Percentiles rank a stretch among this genome's conserved stretches.
phyloP scores from a whole-genome alignment of 2,113 vertebrate species.

The Dasyprocta punctata region DNA sequence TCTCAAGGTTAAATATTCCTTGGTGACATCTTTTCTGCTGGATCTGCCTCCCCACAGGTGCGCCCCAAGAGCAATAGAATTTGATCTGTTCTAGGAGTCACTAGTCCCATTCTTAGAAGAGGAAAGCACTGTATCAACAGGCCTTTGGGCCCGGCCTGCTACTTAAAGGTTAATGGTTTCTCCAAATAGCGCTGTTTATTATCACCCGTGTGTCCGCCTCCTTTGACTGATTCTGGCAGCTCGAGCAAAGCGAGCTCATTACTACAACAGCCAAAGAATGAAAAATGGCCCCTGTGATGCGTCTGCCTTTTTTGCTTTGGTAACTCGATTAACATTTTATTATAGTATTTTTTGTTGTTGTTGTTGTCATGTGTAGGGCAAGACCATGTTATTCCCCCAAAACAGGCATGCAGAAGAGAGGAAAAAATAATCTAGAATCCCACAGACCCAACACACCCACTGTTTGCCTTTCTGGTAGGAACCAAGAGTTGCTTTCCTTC shows the following conservation, averaged over 20 bases:
- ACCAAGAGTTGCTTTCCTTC: neutral
- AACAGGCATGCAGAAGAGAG: constrained; percentile 23
- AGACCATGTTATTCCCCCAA: neutral
- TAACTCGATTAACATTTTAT: neutral
- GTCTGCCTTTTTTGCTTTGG: neutral
- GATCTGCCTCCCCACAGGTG: neutral
- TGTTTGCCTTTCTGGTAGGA: constrained; percentile 3
- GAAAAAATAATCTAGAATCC: neutral
- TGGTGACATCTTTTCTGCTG: neutral
- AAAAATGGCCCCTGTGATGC: constrained; percentile 29
- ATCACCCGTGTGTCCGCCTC: neutral
- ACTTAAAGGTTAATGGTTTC: neutral
- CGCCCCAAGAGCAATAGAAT: neutral
- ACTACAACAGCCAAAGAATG: constrained; percentile 17
- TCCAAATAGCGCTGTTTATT: neutral
- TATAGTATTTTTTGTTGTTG: neutral
- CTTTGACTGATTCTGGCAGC: neutral
- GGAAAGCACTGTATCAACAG: neutral
- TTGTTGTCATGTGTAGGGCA: neutral
- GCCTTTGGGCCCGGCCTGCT: neutral
- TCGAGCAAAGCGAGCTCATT: constrained; percentile 58
- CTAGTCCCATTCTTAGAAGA: neutral
- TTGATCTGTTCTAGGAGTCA: neutral
- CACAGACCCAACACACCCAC: neutral
- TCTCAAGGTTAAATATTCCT: neutral